Percentiles rank a stretch among this genome's conserved stretches.
Conservation (phyloP, 2,113 vertebrate species). For the Chloroceryle aenea region DNA sequence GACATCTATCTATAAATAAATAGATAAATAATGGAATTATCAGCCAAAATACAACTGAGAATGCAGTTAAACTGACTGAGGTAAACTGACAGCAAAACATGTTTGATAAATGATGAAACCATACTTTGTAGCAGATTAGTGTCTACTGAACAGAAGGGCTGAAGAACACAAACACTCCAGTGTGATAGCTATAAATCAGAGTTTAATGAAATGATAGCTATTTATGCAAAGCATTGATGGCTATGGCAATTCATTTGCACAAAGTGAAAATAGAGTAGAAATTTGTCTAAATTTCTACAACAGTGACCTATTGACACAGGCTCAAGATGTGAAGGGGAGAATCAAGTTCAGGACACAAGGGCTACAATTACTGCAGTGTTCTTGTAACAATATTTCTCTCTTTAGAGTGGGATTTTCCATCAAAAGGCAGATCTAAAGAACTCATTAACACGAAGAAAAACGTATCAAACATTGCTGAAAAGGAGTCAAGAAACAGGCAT, state of each 20-base stretch:
- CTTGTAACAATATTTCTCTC: background rate
- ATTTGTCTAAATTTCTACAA: background rate
- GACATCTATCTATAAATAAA: background rate
- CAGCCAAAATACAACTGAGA: background rate
- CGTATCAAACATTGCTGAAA: background rate
- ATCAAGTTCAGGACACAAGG: background rate
- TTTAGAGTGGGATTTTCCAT: background rate
- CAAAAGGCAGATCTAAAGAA: conserved; percentile 4
- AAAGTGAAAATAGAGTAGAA: background rate
- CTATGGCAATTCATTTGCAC: background rate
- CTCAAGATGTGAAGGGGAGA: background rate
- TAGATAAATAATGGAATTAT: background rate
- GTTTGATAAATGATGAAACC: background rate
- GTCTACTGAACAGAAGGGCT: conserved; percentile 7
- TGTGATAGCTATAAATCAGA: background rate
- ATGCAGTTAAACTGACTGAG: background rate
- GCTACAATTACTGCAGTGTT: background rate
- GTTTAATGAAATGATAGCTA: conserved; percentile 33
- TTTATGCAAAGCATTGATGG: conserved; percentile 8
- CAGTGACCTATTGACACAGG: background rate
- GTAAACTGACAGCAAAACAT: background rate
- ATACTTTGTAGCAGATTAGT: background rate
- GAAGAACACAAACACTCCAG: background rate
- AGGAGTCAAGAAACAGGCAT: background rate
- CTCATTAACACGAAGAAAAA: background rate